Base-by-base conservation (phyloP, 2,888 invertebrate genomes). In the Marasmarcha lunaedactyla region DNA sequence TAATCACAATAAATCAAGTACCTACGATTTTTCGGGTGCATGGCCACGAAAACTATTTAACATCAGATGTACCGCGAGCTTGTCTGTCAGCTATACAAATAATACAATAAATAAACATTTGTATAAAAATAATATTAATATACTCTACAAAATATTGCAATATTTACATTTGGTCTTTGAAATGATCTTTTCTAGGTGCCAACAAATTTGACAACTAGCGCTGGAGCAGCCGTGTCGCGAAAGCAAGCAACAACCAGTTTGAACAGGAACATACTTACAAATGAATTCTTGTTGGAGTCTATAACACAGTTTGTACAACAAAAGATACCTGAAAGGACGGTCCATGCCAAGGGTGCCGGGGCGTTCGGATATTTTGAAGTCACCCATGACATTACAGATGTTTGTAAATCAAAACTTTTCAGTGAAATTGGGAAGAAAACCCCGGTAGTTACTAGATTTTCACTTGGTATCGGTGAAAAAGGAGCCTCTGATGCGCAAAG, bases 271-370 rank as follows among this genome's bases (percentile, higher is more conserved):
- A 37, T 47, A 33, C 12, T 43, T 7, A 27, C 7, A 2, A 45
- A 43, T 13, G 38, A 41, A 25, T 86, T 87, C 33, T 88, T 86
- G 44, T 48, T 91, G 12, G 91, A 91, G 52, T 89, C 89, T 61
- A 66, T 91, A 47, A 78, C 89, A 0, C 89, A 93, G 59, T 94
- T 94, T 57, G 88, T 88, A 57, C 81, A 93, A 13, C 95, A 95
- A 65, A 86, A 95, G 39, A 95, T 95, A 52, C 95, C 95, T 0
- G 95, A 95, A 62, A 85, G 95, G 46, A 93, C 94, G 0, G 94
- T 93, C 1, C 94, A 94, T 64, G 94, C 95, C 1, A 95, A 95
- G 71, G 95, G 95, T 47, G 92, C 90, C 35, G 93, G 90, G 33
- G 91, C 90, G 2, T 36, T 35, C 30, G 44, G 41, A 12, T 38